These are phyloP conservation scores for Xestobium rufovillosum DNA, from an alignment of 2,888 invertebrate species.

Conservation along the genomic window DNA sequence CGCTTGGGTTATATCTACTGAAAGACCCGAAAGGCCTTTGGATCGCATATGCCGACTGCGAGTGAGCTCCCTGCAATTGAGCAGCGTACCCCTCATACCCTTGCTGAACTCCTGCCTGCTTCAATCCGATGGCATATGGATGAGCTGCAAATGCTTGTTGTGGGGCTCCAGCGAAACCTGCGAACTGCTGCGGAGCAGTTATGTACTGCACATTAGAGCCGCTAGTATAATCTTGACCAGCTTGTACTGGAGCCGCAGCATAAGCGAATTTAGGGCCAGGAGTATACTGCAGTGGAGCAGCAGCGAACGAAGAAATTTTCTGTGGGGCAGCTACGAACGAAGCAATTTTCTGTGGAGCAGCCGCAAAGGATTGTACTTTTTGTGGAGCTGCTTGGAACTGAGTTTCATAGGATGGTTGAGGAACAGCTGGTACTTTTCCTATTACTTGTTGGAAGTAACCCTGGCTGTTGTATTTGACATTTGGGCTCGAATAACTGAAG, in stretches of 20 bases:
- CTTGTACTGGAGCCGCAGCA: conserved; percentile 10
- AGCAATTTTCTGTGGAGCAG: conserved; percentile 17
- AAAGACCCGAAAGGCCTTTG: conserved; percentile 15
- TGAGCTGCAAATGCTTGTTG: too few species aligned
- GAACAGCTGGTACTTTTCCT: conserved; percentile 27
- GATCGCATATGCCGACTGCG: conserved; percentile 17
- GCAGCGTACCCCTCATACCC: conserved; percentile 15
- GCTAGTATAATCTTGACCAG: too few species aligned
- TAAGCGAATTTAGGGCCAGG: conserved; percentile 6
- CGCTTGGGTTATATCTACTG: conserved; percentile 9
- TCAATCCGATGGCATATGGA: too few species aligned
- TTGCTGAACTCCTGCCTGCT: conserved; percentile 17
- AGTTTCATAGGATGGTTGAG: conserved; percentile 14
- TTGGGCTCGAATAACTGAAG: conserved; percentile 39
- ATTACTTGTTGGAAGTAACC: conserved; percentile 35
- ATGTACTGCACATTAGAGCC: too few species aligned
- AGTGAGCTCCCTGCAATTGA: conserved; percentile 8
- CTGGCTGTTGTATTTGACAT: conserved; percentile 38
- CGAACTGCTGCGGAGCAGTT: conserved; percentile 10
- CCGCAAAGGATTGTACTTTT: conserved; percentile 13
- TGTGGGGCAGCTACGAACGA: conserved; percentile 17
- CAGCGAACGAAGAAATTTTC: conserved; percentile 8
- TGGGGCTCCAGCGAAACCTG: conserved; percentile 13
- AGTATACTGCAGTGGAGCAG: conserved; percentile 9
- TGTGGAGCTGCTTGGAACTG: conserved; percentile 14